A percentile compares a stretch with the other conserved stretches of the same genome.
Conservation (phyloP, 2,888 invertebrate genomes). For the Penaeus monodon region DNA sequence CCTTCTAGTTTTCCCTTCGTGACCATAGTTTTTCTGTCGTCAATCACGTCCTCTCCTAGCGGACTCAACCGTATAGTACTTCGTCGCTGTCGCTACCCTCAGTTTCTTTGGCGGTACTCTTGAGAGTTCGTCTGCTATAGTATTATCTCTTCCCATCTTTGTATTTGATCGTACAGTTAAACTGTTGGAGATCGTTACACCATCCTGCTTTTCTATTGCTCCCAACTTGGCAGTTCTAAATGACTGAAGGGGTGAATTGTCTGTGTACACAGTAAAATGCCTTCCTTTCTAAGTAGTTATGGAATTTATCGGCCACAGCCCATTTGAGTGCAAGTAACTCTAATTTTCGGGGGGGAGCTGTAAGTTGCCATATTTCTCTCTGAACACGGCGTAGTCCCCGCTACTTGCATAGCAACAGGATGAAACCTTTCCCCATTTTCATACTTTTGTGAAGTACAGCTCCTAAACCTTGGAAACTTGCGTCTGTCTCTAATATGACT, state of each 20-base stretch:
- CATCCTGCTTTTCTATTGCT: no score
- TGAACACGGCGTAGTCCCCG: constrained; percentile 1
- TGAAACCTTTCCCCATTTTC: not conserved
- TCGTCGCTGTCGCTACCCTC: not conserved
- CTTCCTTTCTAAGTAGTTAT: not conserved
- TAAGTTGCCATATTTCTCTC: constrained; percentile 21
- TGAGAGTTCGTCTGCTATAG: no score
- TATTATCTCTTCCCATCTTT: not conserved
- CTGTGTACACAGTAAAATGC: not conserved
- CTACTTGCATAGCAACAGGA: not conserved
- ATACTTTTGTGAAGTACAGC: constrained; percentile 8
- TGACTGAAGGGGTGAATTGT: no score
- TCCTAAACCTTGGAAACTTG: constrained; percentile 28
- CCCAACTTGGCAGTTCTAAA: no score
- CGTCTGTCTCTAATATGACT: constrained; percentile 55
- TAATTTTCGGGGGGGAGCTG: constrained; percentile 20
- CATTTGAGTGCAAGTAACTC: constrained; percentile 15
- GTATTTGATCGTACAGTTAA: constrained; percentile 3
- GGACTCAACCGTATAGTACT: no score
- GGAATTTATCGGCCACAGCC: constrained; percentile 12
- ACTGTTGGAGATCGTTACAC: not conserved
- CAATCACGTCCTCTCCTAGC: no score
- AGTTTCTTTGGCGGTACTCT: not conserved
- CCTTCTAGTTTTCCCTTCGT: no score
- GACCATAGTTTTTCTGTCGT: no score